Evolutionary conservation across 2,797 vertebrate species (phyloP), one percentile per base, ranked within the genome.

Genomic region (Malacoraja senta): DNA sequence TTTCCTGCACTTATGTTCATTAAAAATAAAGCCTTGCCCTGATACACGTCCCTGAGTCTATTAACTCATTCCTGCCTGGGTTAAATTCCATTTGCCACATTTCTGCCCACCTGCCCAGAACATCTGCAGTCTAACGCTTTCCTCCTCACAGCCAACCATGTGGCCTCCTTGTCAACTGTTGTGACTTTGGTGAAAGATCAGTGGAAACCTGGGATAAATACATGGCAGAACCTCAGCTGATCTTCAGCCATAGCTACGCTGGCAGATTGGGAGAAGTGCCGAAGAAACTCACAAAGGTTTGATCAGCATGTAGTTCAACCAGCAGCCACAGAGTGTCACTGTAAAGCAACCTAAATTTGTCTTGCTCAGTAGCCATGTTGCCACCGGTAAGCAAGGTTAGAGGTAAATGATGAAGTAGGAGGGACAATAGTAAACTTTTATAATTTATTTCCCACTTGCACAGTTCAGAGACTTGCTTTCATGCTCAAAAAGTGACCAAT

Each of bases 331-430:
- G 63, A 68, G 84, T 68, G 84, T 88, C 84, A 68, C 84, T 88
- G 2, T 35, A 8, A 68, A 88, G 63, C 63, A 88, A 88, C n/a
- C 17, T 88, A 68, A 68, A 35, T 68, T 21, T 88, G 61, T 35
- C 61, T 17, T 2, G 68, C n/a, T n/a, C 84, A 88, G 84, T 19
- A 35, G 84, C 61, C 83, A 86, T 86, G 29, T 86, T 86, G 83
- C 6, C 65, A 26, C 32, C 2, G 17, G n/a, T 68, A 63, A 88
- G 84, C 21, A 2, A 88, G 84, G 84, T 74, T 7, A 74, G 65
- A 88, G 19, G 61, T 65, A 17, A 8, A 29, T 86, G 12, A 19
- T 63, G 6, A 88, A 26, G n/a, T 74, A 68, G 65, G 61, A 88
- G 15, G 24, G 35, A n/a, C 8, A 68, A 88, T 17, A 35, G 61